Conservation (phyloP, 2,888 invertebrate species). For the Eustalomyia histrio region DNA sequence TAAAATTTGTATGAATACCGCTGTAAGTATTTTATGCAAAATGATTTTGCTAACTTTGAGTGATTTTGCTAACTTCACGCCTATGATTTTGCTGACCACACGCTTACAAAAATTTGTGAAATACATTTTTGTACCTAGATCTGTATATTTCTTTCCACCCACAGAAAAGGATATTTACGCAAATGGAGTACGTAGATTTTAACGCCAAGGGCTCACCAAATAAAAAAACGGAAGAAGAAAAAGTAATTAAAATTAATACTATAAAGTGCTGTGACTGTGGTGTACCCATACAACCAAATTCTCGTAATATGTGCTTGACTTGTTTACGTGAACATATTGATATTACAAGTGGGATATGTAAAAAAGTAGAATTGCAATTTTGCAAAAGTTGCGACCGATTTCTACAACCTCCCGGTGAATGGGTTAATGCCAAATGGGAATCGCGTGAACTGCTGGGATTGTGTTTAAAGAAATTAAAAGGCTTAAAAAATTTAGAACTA, state of each 20-base stretch:
- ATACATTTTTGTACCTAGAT: background rate
- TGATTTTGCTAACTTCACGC: too few species aligned
- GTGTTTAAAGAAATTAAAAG: constrained; percentile 95
- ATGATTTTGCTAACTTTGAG: too few species aligned
- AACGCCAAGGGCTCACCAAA: constrained; percentile 30
- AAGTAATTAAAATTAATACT: constrained; percentile 65
- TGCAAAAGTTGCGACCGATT: constrained; percentile 97
- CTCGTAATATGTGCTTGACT: constrained; percentile 97
- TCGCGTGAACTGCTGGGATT: constrained; percentile 93
- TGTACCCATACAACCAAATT: constrained; percentile 93
- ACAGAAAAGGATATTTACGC: background rate
- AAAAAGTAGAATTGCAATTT: constrained; percentile 93
- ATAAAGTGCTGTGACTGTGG: constrained; percentile 96
- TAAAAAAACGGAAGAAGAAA: constrained; percentile 9
- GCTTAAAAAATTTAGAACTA: constrained; percentile 91
- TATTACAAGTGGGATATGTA: constrained; percentile 97
- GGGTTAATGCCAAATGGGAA: constrained; percentile 91
- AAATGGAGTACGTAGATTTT: constrained; percentile 59
- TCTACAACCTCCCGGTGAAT: constrained; percentile 94
- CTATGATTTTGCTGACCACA: too few species aligned
- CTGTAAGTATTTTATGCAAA: too few species aligned
- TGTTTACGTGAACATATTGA: constrained; percentile 95
- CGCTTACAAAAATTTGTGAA: background rate
- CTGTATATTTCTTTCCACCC: too few species aligned
- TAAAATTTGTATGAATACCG: too few species aligned